Conservation (phyloP, 2,888 invertebrate species). For the Seira ritae region DNA sequence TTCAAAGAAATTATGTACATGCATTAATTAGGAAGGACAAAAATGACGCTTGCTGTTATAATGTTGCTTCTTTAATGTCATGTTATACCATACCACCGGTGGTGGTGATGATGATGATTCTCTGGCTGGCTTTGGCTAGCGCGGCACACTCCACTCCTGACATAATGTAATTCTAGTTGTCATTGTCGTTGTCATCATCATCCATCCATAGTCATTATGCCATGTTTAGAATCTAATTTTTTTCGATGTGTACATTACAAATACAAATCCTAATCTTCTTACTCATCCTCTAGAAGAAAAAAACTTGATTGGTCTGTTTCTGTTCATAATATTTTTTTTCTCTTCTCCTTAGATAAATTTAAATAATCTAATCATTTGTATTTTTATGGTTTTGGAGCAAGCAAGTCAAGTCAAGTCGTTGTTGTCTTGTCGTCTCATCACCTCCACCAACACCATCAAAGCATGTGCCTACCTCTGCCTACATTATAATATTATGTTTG, state of each 20-base stretch:
- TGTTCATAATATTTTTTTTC: conserved; percentile 32
- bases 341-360: conserved; percentile 34
- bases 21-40: conserved; percentile 23
- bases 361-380: conserved; percentile 40
- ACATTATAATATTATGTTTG: neutral
- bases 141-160: neutral
- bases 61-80: no score
- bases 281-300: conserved; percentile 5
- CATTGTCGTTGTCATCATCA: conserved; percentile 10
- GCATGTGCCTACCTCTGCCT: neutral
- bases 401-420: no score
- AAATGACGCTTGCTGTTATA: conserved; percentile 4
- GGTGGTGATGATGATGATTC: no score
- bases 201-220: conserved; percentile 7
- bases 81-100: neutral
- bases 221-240: conserved; percentile 1
- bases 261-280: neutral
- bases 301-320: conserved; percentile 23
- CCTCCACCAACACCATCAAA: neutral
- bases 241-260: no score
- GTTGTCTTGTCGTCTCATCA: conserved; percentile 16
- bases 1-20: neutral
- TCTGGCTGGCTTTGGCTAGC: no score
- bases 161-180: conserved; percentile 16
- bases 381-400: conserved; percentile 49